Evolutionary conservation across 1,140 invertebrate species (phyloP), one percentile per base, ranked within the genome.

Genomic region (Trichonephila clavata): DNA sequence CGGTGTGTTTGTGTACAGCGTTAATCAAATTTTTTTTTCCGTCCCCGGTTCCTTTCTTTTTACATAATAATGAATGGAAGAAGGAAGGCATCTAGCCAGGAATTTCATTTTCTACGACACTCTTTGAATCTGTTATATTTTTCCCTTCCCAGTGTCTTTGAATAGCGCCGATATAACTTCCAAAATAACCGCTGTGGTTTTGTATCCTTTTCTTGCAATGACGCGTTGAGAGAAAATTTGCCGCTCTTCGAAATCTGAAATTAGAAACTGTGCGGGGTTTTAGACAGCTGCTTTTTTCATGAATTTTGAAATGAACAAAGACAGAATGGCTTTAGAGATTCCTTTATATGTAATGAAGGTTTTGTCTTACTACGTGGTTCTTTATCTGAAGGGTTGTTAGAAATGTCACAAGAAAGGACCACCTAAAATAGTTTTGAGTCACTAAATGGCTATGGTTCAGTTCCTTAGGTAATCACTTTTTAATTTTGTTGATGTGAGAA

Each of bases 21-120:
- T 61, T 60, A 86, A 60, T 61, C 50, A 86, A 86, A 86, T 20
- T 60, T 8, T 39, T 88, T 65, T 88, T 50, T n/a, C n/a, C 43
- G 5, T 27, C 10, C 16, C 59, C 14, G 1, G 24, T 61, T 88
- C 27, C 60, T 86, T 61, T 86, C 13, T 32, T 59, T 88, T 88
- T 61, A 32, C 86, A 88, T 88, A 88, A 88, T 88, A 88, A 65
- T 88, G 61, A 20, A 14, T 20, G 20, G 18, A 88, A 65, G 65
- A 60, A 68, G 32, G 65, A 43, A 88, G 86, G 86, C 86, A 88
- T 20, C 20, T 20, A n/a, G 86, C 86, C 86, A 88, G 63, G 86
- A 88, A 88, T 88, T 88, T 88, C 86, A 88, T 88, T 88, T 88
- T 65, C 18, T 65, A 68, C 86, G 61, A 20, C 61, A 50, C 50